Percentiles rank a stretch among this genome's conserved stretches.
Evolutionary conservation across 2,113 vertebrate genomes (phyloP).

Genomic region (Marcusenius ussheri): DNA sequence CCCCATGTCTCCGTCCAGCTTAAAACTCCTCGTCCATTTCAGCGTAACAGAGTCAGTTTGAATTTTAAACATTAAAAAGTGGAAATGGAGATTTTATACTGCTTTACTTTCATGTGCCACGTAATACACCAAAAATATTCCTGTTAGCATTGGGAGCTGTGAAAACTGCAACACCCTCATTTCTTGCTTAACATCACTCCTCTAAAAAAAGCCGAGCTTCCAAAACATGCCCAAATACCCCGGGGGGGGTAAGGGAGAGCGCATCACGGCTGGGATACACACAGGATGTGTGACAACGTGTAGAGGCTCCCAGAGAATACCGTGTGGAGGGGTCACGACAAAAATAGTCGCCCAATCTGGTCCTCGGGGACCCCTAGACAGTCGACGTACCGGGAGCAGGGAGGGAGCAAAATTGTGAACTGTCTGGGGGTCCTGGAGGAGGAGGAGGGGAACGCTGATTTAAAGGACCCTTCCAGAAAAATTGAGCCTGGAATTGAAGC

Average conservation of each 20-base stretch:
- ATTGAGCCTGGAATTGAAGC: background rate
- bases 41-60: background rate
- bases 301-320: background rate
- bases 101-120: background rate
- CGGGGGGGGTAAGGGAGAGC: background rate
- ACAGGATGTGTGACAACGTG: background rate
- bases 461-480: background rate
- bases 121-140: background rate
- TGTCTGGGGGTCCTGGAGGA: background rate
- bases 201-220: background rate
- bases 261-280: background rate
- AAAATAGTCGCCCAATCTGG: background rate
- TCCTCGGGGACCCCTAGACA: background rate
- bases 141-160: background rate
- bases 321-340: background rate
- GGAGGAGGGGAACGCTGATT: background rate
- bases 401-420: background rate
- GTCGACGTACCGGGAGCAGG: background rate
- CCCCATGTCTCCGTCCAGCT: background rate
- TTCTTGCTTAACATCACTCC: background rate
- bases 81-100: background rate
- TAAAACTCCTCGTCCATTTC: background rate
- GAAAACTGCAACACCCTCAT: background rate
- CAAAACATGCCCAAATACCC: background rate
- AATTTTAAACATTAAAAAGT: background rate